Evolutionary conservation across 2,888 invertebrate genomes (phyloP).

Genomic region (Taphrorychus bicolor): DNA sequence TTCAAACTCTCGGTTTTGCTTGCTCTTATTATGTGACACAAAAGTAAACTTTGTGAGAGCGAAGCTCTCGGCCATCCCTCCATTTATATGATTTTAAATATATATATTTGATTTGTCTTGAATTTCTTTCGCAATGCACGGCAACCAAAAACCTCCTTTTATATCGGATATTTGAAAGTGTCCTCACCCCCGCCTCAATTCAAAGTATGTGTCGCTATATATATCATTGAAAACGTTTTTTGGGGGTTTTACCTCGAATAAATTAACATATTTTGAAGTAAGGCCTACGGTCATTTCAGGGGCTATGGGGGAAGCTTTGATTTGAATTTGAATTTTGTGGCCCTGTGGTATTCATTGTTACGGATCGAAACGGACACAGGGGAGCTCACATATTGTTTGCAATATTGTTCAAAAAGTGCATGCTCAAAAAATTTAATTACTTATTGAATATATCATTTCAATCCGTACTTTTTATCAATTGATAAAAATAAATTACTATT

Average conservation of each 20-base stretch:
- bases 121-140: no score
- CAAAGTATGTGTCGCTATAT: slow-evolving; percentile 16
- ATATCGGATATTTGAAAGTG: neutral
- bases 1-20: neutral
- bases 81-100: neutral
- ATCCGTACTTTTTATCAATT: neutral
- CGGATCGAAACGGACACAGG: slow-evolving; percentile 28
- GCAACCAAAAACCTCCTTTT: no score
- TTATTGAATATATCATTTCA: neutral
- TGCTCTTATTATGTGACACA: neutral
- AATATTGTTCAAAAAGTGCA: slow-evolving; percentile 27
- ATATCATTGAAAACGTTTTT: slow-evolving; percentile 36
- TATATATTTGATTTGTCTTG: no score
- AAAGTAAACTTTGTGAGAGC: neutral
- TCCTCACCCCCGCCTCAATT: neutral
- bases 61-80: neutral
- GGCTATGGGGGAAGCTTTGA: slow-evolving; percentile 37
- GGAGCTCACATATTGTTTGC: slow-evolving; percentile 26
- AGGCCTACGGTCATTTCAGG: slow-evolving; percentile 51
- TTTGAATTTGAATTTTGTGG: slow-evolving; percentile 37
- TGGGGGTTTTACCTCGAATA: slow-evolving; percentile 44
- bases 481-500: neutral
- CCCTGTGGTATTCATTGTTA: slow-evolving; percentile 35
- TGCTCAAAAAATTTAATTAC: slow-evolving; percentile 11
- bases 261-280: slow-evolving; percentile 53